phyloP scores from a whole-genome alignment of 1,140 invertebrate species.

The Aphelinus certus region DNA sequence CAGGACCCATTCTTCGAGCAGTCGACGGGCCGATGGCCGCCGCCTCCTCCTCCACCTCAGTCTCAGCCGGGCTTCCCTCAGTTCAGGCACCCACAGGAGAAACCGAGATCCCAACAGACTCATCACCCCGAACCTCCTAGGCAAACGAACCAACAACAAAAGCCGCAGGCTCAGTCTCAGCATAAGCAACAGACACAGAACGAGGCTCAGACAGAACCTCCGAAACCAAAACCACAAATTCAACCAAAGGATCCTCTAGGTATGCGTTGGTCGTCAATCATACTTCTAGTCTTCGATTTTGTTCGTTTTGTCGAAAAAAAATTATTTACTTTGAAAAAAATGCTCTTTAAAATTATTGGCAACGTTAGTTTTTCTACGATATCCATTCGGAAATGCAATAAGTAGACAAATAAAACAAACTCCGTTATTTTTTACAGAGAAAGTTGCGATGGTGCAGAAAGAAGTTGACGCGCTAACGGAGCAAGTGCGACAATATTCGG shows the following conservation, averaged over 20 bases:
- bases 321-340: too few relatives aligned
- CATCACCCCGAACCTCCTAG: conserved; percentile 3
- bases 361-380: too few relatives aligned
- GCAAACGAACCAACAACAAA: conserved; percentile 48
- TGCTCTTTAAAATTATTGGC: too few relatives aligned
- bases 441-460: conserved; percentile 81
- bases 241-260: conserved; percentile 73
- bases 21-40: conserved; percentile 6
- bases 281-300: too few relatives aligned
- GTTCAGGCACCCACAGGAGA: conserved; percentile 19
- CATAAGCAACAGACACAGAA: conserved; percentile 56
- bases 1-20: conserved; percentile 46
- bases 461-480: conserved; percentile 82
- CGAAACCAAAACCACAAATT: conserved; percentile 59
- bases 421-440: conserved; percentile 57
- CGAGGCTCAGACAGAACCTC: conserved; percentile 49
- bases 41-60: conserved; percentile 50
- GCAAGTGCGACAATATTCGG: conserved; percentile 81
- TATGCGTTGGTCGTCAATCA: not conserved
- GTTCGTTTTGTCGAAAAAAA: too few relatives aligned
- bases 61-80: conserved; percentile 38
- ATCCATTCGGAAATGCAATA: not conserved
- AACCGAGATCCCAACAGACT: conserved; percentile 11
- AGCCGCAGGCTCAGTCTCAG: conserved; percentile 48
- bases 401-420: not conserved